A percentile compares a stretch with the other conserved stretches of the same genome.
Conservation (phyloP, 2,888 invertebrate species). For the Asteroscopus sphinx region DNA sequence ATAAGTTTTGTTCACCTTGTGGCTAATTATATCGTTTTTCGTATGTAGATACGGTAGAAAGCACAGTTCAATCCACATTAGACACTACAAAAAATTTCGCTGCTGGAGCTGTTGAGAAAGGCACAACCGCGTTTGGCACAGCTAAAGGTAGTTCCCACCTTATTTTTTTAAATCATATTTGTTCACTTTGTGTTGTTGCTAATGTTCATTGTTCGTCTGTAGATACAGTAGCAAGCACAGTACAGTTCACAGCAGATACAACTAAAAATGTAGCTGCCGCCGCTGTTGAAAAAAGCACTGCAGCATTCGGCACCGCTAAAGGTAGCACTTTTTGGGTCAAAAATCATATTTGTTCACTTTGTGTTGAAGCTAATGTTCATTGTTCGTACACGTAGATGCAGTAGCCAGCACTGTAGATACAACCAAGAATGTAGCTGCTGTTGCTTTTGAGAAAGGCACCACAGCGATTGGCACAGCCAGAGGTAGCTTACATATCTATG, state of each 20-base stretch:
- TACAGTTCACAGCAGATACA: constrained; percentile 61
- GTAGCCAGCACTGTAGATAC: constrained; percentile 59
- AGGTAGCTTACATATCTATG: constrained; percentile 26
- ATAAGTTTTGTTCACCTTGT: constrained; percentile 1
- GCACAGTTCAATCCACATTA: no score
- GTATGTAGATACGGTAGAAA: not conserved
- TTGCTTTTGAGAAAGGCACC: constrained; percentile 61
- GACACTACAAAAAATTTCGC: no score
- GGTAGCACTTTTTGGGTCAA: constrained; percentile 39
- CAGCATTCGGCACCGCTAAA: constrained; percentile 55
- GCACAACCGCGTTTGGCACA: no score
- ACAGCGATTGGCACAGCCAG: constrained; percentile 53
- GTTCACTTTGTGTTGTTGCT: constrained; percentile 17
- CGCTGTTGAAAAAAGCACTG: constrained; percentile 59
- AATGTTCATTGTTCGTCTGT: constrained; percentile 11
- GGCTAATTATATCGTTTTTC: constrained; percentile 6
- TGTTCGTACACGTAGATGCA: constrained; percentile 46
- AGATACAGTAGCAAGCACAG: constrained; percentile 51
- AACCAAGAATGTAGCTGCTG: constrained; percentile 54
- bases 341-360: constrained; percentile 7
- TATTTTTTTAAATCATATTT: not conserved
- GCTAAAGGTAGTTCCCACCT: not conserved
- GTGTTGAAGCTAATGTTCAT: constrained; percentile 17
- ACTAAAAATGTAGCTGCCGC: constrained; percentile 61
- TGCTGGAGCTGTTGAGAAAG: no score